phyloP scores from a whole-genome alignment of 2,888 invertebrate species.

The Drosophila suboccidentalis region DNA sequence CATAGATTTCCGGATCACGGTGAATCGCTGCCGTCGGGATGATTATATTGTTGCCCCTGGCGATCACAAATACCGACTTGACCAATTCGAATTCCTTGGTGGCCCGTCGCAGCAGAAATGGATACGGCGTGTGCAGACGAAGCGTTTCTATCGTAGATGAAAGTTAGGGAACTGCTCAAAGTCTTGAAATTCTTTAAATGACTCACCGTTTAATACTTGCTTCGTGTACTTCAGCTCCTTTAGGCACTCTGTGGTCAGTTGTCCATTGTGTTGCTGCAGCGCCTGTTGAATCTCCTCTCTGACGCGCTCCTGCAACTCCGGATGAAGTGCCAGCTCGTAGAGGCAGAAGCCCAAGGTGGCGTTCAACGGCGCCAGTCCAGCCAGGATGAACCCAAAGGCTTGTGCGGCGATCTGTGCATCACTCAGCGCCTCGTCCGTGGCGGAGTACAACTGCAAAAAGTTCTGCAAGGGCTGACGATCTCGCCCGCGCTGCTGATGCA shows the following conservation, averaged over 20 bases:
- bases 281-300: constrained; percentile 70
- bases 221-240: constrained; percentile 76
- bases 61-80: constrained; percentile 79
- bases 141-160: constrained; percentile 84
- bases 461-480: constrained; percentile 84
- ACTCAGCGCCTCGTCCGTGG: constrained; percentile 52
- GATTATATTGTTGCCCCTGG: constrained; percentile 73
- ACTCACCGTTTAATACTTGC: constrained; percentile 81
- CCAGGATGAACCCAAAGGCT: constrained; percentile 82
- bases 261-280: constrained; percentile 61
- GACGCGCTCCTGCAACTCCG: constrained; percentile 71
- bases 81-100: constrained; percentile 77
- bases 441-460: constrained; percentile 87
- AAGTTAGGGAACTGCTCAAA: neutral
- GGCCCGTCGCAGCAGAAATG: constrained; percentile 76
- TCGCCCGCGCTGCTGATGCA: constrained; percentile 67
- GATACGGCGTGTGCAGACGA: constrained; percentile 86
- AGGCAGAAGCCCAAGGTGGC: constrained; percentile 87
- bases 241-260: constrained; percentile 68
- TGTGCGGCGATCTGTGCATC: constrained; percentile 83
- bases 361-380: constrained; percentile 89
- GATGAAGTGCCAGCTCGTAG: constrained; percentile 82
- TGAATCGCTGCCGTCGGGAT: constrained; percentile 86
- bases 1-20: constrained; percentile 86
- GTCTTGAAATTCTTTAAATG: neutral